Base-by-base conservation (phyloP, 1,140 invertebrate species). In the Venturia canescens region DNA sequence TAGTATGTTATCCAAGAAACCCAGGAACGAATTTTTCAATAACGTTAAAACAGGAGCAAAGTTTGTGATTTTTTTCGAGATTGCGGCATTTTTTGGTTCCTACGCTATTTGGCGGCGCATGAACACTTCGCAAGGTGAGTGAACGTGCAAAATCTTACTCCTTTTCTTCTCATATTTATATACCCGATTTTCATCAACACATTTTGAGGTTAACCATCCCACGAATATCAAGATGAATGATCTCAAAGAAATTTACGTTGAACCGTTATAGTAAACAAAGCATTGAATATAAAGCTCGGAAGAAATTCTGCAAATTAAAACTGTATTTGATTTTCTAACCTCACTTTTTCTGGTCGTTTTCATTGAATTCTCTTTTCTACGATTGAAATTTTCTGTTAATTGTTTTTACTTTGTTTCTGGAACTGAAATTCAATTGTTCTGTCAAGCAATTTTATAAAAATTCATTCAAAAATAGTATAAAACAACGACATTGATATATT, bases 101-200 rank as follows among this genome's bases (percentile, higher is more conserved):
- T 91, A 88, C 66, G 57, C 29, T 34, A 16, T 88, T 48, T 92
- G 89, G 88, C 44, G 63, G 60, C 75, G 83, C 53, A 86, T 92
- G 89, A 90, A 89, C 76, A 80, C 74, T 4, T 91, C 89, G 15
- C 87, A 86, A 86, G 87, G 91, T 92, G 76, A 87, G 85, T 88
- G 69, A 69, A 69, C 53, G 34, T 26, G 11, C 21, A 63, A 26
- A 63, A 63, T 63, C 60, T 26, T 23, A 23, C 21, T 63, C 23
- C n/a, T 53, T 53, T 53, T 53, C 50, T 53, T 18, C n/a, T 76
- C 76, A 82, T 82, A 82, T 48, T 74, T 38, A 44, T 18, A 23
- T 53, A 27, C 11, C 29, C 50, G 57, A 67, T 72, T 71, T 21
- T 50, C 79, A 3, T 57, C 57, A 26, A 27, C 63, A 23, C 18